Percentiles rank a stretch among this genome's conserved stretches.
Evolutionary conservation across 2,797 vertebrate species (phyloP).

Genomic region (Sebastiscus albofasciatus): DNA sequence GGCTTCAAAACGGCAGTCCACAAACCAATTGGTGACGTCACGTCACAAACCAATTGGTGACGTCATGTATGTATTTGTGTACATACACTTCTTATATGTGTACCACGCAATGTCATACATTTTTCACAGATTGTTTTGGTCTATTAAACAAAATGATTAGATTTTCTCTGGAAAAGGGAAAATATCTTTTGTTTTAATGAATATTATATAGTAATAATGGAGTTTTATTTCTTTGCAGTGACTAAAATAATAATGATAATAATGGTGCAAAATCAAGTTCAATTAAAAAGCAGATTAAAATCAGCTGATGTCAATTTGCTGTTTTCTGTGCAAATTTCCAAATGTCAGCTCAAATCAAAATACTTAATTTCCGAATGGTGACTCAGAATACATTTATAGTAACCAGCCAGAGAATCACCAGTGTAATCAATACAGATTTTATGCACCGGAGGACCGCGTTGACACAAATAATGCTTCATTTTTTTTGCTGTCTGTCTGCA

Average conservation of each 20-base stretch:
- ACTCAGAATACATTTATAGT: constrained; percentile 3
- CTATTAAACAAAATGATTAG: not conserved
- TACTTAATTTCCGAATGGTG: not conserved
- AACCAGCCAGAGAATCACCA: not conserved
- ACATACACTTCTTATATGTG: not conserved
- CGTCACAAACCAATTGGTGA: too few relatives aligned
- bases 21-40: too few relatives aligned
- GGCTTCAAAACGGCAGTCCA: too few relatives aligned
- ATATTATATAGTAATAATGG: not conserved
- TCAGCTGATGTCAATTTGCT: not conserved
- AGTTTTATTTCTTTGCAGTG: not conserved
- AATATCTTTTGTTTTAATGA: not conserved
- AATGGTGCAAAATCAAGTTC: not conserved
- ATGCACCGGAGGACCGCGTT: not conserved
- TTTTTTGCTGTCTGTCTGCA: constrained; percentile 15
- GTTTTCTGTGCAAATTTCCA: not conserved
- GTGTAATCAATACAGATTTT: constrained; percentile 18
- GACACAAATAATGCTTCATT: constrained; percentile 25
- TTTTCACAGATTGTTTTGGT: not conserved
- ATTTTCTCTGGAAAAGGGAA: not conserved
- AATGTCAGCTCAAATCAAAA: not conserved
- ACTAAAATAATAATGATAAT: too few relatives aligned
- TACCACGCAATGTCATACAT: not conserved
- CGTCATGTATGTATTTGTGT: too few relatives aligned
- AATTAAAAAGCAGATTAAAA: not conserved